Base-by-base conservation (phyloP, 2,113 vertebrate species). In the Trogon melanurus region DNA sequence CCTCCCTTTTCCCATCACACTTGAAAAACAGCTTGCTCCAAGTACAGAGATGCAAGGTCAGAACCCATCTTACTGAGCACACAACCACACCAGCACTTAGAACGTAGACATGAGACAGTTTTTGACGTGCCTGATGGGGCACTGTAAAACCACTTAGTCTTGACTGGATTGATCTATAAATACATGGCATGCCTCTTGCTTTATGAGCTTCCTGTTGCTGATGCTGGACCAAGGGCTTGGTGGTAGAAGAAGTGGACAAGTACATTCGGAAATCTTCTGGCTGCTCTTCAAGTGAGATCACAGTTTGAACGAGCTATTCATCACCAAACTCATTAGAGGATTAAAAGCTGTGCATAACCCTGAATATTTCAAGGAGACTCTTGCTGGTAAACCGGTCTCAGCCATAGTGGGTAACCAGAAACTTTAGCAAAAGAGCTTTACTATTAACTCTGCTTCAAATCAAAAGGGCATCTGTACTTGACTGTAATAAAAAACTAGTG, bases 271-370 rank as follows among this genome's bases (percentile, higher is more conserved):
- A 61, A 36, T 45, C 61, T 53, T 17, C 36, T 81, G 84, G 70
- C 57, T 87, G 61, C 41, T 79, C 83, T 79, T 87, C 86, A 85
- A 87, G 20, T 61, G 70, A 91, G 61, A 75, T 90, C 75, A 81
- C 27, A 74, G 76, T 13, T 27, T 69, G 57, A 82, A 67, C 23
- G 53, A 79, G 38, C 41, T 79, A 78, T 80, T 93, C 95, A 74
- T 64, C 4, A 8, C 57, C 30, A 67, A 79, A 73, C 36, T 64
- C 73, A 67, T 92, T 60, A 74, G 86, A 84, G 86, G 91, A 91
- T 91, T 93, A 92, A 92, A 92, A 95, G 72, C 83, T 74, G 25
- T 75, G 38, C 84, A 57, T 86, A 94, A 88, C 50, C 84, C 91
- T 79, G 66, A 74, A 41, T 86, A 89, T 60, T 82, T 87, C 87